Base-by-base conservation (phyloP, 1,140 invertebrate genomes). In the Trichogramma pretiosum region DNA sequence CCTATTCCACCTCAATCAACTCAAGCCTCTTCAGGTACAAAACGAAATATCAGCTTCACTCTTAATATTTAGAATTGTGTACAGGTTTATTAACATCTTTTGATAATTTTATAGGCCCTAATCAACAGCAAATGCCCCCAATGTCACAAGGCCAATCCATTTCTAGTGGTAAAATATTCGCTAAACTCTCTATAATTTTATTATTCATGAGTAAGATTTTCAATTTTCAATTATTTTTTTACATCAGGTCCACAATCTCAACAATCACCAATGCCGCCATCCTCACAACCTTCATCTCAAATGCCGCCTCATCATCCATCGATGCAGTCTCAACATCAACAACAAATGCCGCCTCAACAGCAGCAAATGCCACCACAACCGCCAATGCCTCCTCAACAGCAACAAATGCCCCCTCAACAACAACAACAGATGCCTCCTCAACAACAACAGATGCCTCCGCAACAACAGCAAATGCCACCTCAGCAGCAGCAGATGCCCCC, bases 281-380 rank as follows among this genome's bases (percentile, higher is more conserved):
- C n/a, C 19, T 47, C 45, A 18, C 41, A 39, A 9, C n/a, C n/a
- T n/a, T n/a, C n/a, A n/a, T n/a, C n/a, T n/a, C n/a, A n/a, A n/a
- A n/a, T n/a, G n/a, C n/a, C n/a, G n/a, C n/a, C n/a, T n/a, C n/a
- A n/a, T n/a, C n/a, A n/a, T n/a, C n/a, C n/a, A n/a, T n/a, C n/a
- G n/a, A n/a, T n/a, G n/a, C n/a, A n/a, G n/a, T n/a, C n/a, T n/a
- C n/a, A n/a, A n/a, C n/a, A n/a, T n/a, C n/a, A n/a, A n/a, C 39
- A 28, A 21, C 9, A 21, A 32, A 49, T 49, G 21, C 47, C 50
- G 11, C 42, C 52, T 3, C 58, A 55, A 16, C 48, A 50, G 26
- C 49, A 41, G 11, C 61, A 61, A 37, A 54, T 37, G 26, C 55
- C 36, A 46, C 59, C 37, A n/a, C 58, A 49, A 14, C 48, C 38